Evolutionary conservation across 1,140 invertebrate genomes (phyloP).

Genomic region (Anoplophora glabripennis): DNA sequence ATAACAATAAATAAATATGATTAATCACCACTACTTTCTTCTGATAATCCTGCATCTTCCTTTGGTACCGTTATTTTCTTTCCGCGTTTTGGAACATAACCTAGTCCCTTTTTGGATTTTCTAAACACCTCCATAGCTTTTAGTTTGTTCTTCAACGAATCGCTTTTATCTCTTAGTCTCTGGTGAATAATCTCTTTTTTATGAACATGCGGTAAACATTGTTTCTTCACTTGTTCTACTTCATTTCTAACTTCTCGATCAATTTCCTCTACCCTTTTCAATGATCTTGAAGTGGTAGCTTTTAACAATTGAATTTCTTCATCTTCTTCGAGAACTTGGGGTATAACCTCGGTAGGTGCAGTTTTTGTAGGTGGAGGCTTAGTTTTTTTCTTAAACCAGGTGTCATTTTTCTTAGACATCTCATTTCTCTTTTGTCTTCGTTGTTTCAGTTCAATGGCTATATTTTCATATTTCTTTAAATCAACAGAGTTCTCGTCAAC

Average conservation of each 20-base stretch:
- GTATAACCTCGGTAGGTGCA: not conserved
- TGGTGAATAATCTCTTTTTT: constrained; percentile 69
- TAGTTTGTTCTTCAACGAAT: constrained; percentile 64
- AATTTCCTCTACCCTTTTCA: constrained; percentile 32
- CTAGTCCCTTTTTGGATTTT: constrained; percentile 62
- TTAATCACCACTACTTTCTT: constrained; percentile 58
- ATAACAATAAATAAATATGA: not conserved
- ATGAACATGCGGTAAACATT: constrained; percentile 17
- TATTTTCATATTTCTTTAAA: constrained; percentile 7
- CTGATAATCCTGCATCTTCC: constrained; percentile 63
- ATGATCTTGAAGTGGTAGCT: constrained; percentile 30
- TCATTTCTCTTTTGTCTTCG: constrained; percentile 11
- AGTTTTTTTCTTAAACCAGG: constrained; percentile 10
- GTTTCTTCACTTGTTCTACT: constrained; percentile 2
- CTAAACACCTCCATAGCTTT: constrained; percentile 74
- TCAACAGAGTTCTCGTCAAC: not conserved
- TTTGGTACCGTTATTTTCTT: constrained; percentile 51
- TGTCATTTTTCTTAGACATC: constrained; percentile 14
- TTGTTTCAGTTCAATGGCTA: constrained; percentile 7
- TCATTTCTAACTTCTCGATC: constrained; percentile 26
- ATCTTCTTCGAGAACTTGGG: constrained; percentile 25
- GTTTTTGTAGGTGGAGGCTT: not conserved
- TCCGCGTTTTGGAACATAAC: constrained; percentile 52
- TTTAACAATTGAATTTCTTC: constrained; percentile 41
- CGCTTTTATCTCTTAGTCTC: constrained; percentile 63